These are phyloP conservation scores for Ctena decussata DNA, from an alignment of 2,888 invertebrate genomes.

Conservation along the genomic window DNA sequence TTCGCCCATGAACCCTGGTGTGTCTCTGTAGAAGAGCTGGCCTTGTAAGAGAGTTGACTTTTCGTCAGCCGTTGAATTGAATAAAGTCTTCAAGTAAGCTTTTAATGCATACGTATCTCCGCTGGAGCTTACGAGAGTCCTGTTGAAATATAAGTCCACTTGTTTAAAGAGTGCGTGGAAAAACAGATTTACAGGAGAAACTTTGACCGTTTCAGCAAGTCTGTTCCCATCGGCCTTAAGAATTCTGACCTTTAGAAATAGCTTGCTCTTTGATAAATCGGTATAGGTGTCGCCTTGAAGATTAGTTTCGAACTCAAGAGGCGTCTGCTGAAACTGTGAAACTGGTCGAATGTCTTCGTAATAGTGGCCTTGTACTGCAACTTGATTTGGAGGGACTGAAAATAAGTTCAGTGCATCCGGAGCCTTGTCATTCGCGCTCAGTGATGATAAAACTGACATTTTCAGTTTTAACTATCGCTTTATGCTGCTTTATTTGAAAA, in stretches of 20 bases:
- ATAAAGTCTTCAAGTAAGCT: neutral
- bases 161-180: conserved; percentile 10
- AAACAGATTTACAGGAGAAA: neutral
- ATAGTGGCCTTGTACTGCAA: neutral
- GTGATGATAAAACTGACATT: conserved; percentile 8
- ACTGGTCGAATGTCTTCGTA: conserved; percentile 8
- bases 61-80: neutral
- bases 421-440: neutral
- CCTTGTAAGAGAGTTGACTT: neutral
- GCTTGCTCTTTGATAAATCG: neutral
- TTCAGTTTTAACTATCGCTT: neutral
- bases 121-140: neutral
- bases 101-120: neutral
- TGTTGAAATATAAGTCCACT: neutral
- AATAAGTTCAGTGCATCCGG: neutral
- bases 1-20: neutral
- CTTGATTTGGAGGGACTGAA: neutral
- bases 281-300: conserved; percentile 1
- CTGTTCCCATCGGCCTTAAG: neutral
- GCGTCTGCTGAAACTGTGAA: neutral
- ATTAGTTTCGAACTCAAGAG: neutral
- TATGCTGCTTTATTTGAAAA: no score
- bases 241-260: conserved; percentile 1
- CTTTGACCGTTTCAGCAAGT: neutral
- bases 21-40: neutral